Evolutionary conservation across 2,888 invertebrate species (phyloP), one percentile per base, ranked within the genome.

Genomic region (Microplitis manilae): DNA sequence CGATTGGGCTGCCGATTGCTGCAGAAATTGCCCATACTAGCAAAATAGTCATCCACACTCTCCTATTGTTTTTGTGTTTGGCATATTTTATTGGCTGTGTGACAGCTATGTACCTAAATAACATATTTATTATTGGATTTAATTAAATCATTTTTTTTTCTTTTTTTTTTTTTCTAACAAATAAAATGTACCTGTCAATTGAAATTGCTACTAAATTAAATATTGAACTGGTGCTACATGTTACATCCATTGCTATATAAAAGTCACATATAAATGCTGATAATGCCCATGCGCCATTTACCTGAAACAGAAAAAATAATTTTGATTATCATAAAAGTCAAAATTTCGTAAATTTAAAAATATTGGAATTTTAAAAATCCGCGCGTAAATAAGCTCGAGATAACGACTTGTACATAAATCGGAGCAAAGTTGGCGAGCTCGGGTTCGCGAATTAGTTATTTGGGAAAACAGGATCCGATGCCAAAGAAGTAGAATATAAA

Each of bases 41-140:
- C 62, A 95, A 94, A 87, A 99, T 97, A 85, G 98, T 99, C 90
- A 98, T 91, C 94, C 96, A 96, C 68, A 98, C 97, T 79, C 99
- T 94, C 74, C 94, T 93, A 91, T 96, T 97, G 93, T 97, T 98
- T 92, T 98, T 97, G 93, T 98, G 98, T 89, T 98, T 97, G 78
- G 98, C 98, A 92, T 99, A 99, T 91, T 98, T 97, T 90, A 99
- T 98, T 87, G 99, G 99, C 90, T 97, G 96, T 68, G 98, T 99
- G 84, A 99, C 99, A 81, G 99, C 99, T 87, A 99, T 98, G 91
- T 98, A 99, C 93, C 99, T 99, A 93, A 73, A 92, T 89, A 86
- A 87, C 84, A 82, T 77, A 77, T 77, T 81, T 79, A 59, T 59
- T 38, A 20, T 65, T 40, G 2, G 40, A 17, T 65, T 30, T 70